phyloP scores from a whole-genome alignment of 1,140 invertebrate genomes.

The Myzus persicae region DNA sequence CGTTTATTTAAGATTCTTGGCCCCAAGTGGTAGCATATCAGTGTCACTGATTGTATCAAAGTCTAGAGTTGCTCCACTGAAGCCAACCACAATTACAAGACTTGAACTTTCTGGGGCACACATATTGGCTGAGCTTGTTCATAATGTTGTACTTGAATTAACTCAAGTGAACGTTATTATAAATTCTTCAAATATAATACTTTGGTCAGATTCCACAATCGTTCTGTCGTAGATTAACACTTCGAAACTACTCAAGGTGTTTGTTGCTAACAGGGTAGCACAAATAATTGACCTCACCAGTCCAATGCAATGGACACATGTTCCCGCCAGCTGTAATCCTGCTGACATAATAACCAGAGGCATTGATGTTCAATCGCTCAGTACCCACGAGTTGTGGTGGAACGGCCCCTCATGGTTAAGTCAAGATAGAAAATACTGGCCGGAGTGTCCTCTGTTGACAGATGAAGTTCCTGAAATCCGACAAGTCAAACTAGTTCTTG shows the following conservation, averaged over 20 bases:
- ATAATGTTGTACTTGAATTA: not conserved
- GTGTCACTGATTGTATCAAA: slow-evolving; percentile 60
- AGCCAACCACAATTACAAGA: slow-evolving; percentile 63
- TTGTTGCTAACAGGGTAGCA: slow-evolving; percentile 37
- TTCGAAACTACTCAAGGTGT: not conserved
- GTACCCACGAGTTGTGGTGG: not conserved
- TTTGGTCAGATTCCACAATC: not conserved
- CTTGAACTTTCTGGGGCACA: slow-evolving; percentile 64
- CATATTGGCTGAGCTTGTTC: slow-evolving; percentile 59
- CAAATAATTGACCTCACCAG: not conserved
- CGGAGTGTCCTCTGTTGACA: not conserved
- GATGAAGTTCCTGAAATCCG: not conserved
- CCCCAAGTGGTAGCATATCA: not conserved
- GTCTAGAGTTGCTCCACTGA: slow-evolving; percentile 63
- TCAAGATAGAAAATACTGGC: not conserved
- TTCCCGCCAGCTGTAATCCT: not conserved
- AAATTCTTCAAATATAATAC: not conserved
- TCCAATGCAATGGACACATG: not conserved
- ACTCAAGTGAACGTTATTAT: not conserved
- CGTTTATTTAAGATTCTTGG: not conserved
- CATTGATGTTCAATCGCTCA: not conserved
- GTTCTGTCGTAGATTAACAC: slow-evolving; percentile 32
- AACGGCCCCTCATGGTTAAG: not conserved
- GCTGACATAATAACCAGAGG: not conserved
- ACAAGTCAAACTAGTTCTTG: not conserved